Base-by-base conservation (phyloP, 2,113 vertebrate genomes). In the Oryzias woworae region DNA sequence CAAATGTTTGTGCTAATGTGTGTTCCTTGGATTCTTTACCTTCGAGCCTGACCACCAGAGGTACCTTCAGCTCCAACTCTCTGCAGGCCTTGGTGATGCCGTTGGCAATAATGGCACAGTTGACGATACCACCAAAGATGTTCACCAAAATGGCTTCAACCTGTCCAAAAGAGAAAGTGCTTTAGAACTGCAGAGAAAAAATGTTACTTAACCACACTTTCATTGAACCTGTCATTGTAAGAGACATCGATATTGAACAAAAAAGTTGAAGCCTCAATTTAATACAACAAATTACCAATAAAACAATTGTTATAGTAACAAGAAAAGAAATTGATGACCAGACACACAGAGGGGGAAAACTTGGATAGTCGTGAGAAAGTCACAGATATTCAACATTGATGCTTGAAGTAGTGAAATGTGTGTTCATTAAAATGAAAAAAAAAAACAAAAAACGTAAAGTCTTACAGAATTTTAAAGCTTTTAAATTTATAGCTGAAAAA, bases 51-150 rank as follows among this genome's bases (percentile, higher is more conserved):
- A 99, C 96, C 62, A 99, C 95, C 73, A 99, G 88, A 0, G 97
- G 97, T 0, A 99, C 96, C 75, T 95, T 97, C 14, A 99, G 93
- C 87, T 95, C 92, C 13, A 99, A 92, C 71, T 99, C 97, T 58
- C 89, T 88, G 82, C 97, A 97, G 22, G 97, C 97, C 85, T 95
- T 97, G 79, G 95, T 99, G 75, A 99, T 99, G 1, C 97, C 97
- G 0, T 96, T 99, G 85, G 97, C 97, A 58, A 99, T 95, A 74
- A 98, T 97, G 81, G 96, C 96, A 77, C 97, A 99, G 89, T 99
- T 99, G 72, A 99, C 97, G 0, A 99, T 99, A 22, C 97, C 97
- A 10, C 96, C 97, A 54, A 99, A 99, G 58, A 99, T 99, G 86
- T 99, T 99, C 3, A 99, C 95, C 14, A 99, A 90, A 78, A 99